Percentiles rank a stretch among this genome's conserved stretches.
Evolutionary conservation across 2,113 vertebrate species (phyloP).

Genomic region (Irena cyanogastra): DNA sequence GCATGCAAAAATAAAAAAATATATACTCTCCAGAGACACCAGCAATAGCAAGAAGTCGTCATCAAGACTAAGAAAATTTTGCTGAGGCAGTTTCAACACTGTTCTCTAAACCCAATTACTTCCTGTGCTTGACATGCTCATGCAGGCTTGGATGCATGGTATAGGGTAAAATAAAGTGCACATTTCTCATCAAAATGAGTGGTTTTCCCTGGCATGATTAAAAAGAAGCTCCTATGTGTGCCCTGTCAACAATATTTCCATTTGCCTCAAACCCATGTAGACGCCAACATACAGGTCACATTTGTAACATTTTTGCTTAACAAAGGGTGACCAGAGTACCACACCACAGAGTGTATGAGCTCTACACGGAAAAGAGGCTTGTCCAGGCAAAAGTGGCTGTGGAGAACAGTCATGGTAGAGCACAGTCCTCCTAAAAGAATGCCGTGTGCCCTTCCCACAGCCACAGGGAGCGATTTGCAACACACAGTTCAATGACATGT

Average conservation of each 20-base stretch:
- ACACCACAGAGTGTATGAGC: not conserved
- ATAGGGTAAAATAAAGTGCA: not conserved
- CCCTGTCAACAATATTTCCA: not conserved
- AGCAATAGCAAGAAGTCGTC: not conserved
- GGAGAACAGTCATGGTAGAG: not conserved
- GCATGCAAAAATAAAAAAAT: not conserved
- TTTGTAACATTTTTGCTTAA: not conserved
- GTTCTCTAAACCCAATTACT: not conserved
- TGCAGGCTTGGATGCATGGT: not conserved
- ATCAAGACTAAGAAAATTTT: constrained; percentile 1
- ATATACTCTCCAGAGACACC: not conserved
- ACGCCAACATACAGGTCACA: not conserved
- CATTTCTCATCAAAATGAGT: not conserved
- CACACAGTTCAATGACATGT: not conserved
- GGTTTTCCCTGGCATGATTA: not conserved
- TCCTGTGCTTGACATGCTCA: not conserved
- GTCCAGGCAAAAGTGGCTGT: not conserved
- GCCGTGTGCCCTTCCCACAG: not conserved
- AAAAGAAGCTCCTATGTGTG: not conserved
- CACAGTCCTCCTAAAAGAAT: not conserved
- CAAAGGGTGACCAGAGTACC: not conserved
- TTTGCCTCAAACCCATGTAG: not conserved
- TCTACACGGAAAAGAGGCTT: not conserved
- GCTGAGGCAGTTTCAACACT: constrained; percentile 5
- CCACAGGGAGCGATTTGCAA: not conserved